Base-by-base conservation (phyloP, 2,888 invertebrate genomes). In the Macrostomum cliftonense region DNA sequence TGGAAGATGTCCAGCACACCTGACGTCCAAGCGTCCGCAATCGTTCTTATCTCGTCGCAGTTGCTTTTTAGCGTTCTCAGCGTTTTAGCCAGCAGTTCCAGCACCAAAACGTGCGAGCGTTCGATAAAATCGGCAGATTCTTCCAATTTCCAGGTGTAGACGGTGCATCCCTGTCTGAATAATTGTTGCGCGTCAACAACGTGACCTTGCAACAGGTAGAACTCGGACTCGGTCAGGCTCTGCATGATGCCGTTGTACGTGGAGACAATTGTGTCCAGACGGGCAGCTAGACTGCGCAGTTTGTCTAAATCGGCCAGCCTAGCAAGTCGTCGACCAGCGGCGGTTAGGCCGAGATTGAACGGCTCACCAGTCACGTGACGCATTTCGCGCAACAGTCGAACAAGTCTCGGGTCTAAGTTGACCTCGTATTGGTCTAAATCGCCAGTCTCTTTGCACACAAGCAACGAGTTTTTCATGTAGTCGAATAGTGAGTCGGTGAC, bases 51-150 rank as follows among this genome's bases (percentile, higher is more conserved):
- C 52, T 64, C 61, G 19, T 61, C 58, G 50, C 62, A 63, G 56
- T 69, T 67, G 13, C 62, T 63, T 55, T 69, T 68, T 11, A 68
- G 63, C 28, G 62, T 55, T 52, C 67, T 65, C 28, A 69, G 59
- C 45, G 63, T 66, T 47, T 61, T 61, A 51, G 64, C 63, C 5
- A 68, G 60, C 50, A 68, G 68, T 19, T 61, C 47, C 53, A 65
- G 67, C 12, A 69, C 65, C 5, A 69, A 57, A 1, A 65, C 59
- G 55, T 63, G 63, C 28, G 67, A 65, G 40, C 60, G 59, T 55
- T 69, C 69, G 20, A 69, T 66, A 53, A 67, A 69, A 55, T 69
- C 69, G 13, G 60, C 61, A 14, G 63, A 63, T 50, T 69, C 67
- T 50, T 64, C 63, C 56, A 64, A 67, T 48, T 62, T 63, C 69